Base-by-base conservation (phyloP, 1,140 invertebrate species). In the Hesperophylax magnus region DNA sequence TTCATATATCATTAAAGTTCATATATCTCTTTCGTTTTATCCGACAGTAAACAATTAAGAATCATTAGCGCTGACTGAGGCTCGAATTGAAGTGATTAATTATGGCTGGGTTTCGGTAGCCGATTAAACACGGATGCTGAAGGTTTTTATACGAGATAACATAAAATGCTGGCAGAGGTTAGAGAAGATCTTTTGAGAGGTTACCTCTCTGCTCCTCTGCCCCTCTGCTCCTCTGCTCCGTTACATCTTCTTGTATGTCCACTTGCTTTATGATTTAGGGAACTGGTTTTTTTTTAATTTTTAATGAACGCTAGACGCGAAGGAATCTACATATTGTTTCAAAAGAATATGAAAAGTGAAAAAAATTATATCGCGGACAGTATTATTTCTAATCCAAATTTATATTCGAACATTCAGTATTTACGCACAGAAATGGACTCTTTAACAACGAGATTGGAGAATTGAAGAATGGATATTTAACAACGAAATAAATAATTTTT, bases 21-120 rank as follows among this genome's bases (percentile, higher is more conserved):
- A 72, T 72, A 72, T 72, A 72, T 72, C 69, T 52, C 69, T 18
- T 47, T 53, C 69, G 34, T 11, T 52, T 72, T 72, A 72, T 72
- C 34, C 69, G 69, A 72, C 69, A 72, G 34, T 72, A 72, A 72
- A 72, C 69, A 72, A 72, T 72, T 72, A 72, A 72, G 69, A 72
- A 52, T 72, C 69, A 72, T 72, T 72, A 72, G 69, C 18, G 34
- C 14, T 22, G 34, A 52, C 34, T 67, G 69, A n/a, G 69, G 24
- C 69, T 39, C 58, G 75, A 53, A 61, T 63, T 47, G 39, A 22
- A 54, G 60, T 78, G 77, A 78, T 78, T 78, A 78, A 78, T 78
- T 78, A 67, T 78, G 18, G 17, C 27, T 52, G 22, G 47, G 27
- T 67, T 78, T 67, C 77, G 58, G 77, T 78, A 78, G 77, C 77